Percentiles rank a stretch among this genome's conserved stretches.
Evolutionary conservation across 2,113 vertebrate species (phyloP).

Genomic region (Daubentonia madagascariensis): DNA sequence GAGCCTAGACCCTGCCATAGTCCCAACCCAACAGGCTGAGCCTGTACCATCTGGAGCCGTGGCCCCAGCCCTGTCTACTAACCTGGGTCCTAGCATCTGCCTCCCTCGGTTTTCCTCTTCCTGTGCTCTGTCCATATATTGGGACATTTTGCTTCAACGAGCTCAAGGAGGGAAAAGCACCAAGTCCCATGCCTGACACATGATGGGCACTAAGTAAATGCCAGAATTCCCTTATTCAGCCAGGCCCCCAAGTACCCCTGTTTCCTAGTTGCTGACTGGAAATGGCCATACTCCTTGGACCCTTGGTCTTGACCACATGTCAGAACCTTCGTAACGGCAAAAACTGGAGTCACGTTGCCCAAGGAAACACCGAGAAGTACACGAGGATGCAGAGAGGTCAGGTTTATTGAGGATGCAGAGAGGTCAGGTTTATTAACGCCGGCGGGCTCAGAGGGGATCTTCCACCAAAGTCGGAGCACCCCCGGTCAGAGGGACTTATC

Average conservation of each 20-base stretch:
- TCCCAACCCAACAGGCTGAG: background rate
- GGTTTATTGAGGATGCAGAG: no score
- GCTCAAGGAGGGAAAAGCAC: background rate
- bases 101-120: background rate
- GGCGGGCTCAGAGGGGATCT: no score
- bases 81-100: background rate
- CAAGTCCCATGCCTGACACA: background rate
- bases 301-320: background rate
- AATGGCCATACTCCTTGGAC: background rate
- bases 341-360: no score
- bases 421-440: no score
- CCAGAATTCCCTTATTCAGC: background rate
- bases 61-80: background rate
- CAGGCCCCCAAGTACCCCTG: no score
- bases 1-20: background rate
- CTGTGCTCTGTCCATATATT: background rate
- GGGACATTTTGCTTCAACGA: background rate
- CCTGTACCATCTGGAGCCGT: background rate
- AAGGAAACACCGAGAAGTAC: no score
- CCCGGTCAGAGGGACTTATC: no score
- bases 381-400: no score
- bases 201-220: background rate
- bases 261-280: background rate
- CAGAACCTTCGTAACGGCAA: no score
- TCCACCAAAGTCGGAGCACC: no score